These are phyloP conservation scores for Mythimna lalbum DNA, from an alignment of 2,888 invertebrate species.

Conservation along the genomic window DNA sequence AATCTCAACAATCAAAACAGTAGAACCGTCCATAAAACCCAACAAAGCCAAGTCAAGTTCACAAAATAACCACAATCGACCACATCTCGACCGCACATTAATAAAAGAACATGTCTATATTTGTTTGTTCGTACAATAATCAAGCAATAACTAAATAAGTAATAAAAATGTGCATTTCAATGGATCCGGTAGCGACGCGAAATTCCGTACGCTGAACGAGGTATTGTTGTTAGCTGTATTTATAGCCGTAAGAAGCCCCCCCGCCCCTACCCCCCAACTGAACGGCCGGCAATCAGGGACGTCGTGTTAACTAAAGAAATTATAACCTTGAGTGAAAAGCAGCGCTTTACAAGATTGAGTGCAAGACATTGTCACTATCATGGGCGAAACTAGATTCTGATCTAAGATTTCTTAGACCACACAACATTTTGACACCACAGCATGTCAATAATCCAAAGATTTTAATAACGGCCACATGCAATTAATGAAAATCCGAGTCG, in stretches of 20 bases:
- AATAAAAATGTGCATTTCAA: slow-evolving; percentile 61
- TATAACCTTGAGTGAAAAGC: slow-evolving; percentile 17
- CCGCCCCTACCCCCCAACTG: not conserved
- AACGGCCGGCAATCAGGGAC: slow-evolving; percentile 33
- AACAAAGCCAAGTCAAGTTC: slow-evolving; percentile 12
- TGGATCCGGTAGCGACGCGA: slow-evolving; percentile 64
- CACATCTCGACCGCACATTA: slow-evolving; percentile 27
- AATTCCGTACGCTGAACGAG: slow-evolving; percentile 60
- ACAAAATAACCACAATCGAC: slow-evolving; percentile 27
- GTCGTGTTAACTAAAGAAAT: slow-evolving; percentile 38
- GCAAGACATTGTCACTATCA: not conserved
- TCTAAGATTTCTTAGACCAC: not conserved
- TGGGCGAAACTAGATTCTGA: not conserved
- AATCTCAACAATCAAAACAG: not conserved
- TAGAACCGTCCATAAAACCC: slow-evolving; percentile 26
- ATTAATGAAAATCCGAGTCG: not conserved
- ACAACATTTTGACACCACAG: too few species aligned
- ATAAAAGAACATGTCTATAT: slow-evolving; percentile 49
- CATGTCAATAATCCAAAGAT: not conserved
- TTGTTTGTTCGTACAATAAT: slow-evolving; percentile 43
- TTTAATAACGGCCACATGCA: not conserved
- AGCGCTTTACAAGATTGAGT: not conserved
- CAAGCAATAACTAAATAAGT: slow-evolving; percentile 52
- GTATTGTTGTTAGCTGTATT: slow-evolving; percentile 59
- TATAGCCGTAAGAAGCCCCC: slow-evolving; percentile 53